Evolutionary conservation across 2,113 vertebrate genomes (phyloP).

Genomic region (Bothrops jararaca): DNA sequence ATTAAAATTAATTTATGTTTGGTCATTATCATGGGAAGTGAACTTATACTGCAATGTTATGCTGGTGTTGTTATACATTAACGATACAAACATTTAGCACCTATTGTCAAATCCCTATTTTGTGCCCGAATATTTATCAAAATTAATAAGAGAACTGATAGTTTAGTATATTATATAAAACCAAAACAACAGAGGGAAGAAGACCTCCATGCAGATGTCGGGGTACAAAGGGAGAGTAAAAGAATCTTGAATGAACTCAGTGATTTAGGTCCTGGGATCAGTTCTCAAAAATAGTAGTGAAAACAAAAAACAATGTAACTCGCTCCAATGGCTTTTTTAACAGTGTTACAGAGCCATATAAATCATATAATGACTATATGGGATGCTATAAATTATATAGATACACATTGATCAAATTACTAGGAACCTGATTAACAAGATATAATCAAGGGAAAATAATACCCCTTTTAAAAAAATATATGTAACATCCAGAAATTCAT

Average conservation of each 20-base stretch:
- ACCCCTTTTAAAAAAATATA: not conserved
- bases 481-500: not conserved
- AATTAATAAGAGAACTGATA: constrained; percentile 35
- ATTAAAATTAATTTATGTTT: not conserved
- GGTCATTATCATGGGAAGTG: not conserved
- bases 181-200: not conserved
- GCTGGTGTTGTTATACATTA: not conserved
- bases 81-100: not conserved
- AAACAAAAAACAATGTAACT: not conserved
- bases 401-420: not conserved
- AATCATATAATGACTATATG: not conserved
- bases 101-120: constrained; percentile 23
- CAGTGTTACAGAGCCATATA: not conserved
- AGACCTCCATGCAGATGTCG: not conserved
- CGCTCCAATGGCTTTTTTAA: not conserved
- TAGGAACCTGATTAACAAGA: not conserved
- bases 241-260: constrained; percentile 18
- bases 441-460: not conserved
- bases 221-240: not conserved
- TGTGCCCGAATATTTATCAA: constrained; percentile 24
- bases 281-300: constrained; percentile 16
- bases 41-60: not conserved
- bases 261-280: constrained; percentile 17
- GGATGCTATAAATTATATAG: not conserved
- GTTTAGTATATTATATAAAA: constrained; percentile 2